Percentiles rank a stretch among this genome's conserved stretches.
Conservation (phyloP, 2,113 vertebrate genomes). For the Pteronura brasiliensis region DNA sequence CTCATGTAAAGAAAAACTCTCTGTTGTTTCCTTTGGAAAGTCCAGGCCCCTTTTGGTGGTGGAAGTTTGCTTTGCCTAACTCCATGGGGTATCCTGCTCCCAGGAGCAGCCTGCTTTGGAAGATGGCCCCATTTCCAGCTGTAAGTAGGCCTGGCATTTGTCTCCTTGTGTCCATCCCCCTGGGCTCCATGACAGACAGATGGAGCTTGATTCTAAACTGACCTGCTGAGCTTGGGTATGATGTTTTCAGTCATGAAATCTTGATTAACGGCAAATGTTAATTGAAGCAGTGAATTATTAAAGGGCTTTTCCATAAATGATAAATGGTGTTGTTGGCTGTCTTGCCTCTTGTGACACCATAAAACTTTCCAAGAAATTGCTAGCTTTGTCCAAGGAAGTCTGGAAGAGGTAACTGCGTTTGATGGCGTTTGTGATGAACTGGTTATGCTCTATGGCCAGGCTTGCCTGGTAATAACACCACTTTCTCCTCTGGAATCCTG, state of each 20-base stretch:
- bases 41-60: not conserved
- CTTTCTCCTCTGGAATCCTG: not conserved
- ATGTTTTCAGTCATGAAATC: slow-evolving; percentile 63
- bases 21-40: slow-evolving; percentile 16
- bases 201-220: slow-evolving; percentile 34
- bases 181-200: slow-evolving; percentile 28
- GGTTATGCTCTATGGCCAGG: not conserved
- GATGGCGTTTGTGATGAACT: not conserved
- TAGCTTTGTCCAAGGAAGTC: slow-evolving; percentile 20
- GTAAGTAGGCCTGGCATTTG: slow-evolving; percentile 55
- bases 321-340: slow-evolving; percentile 61
- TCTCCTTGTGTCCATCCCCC: slow-evolving; percentile 23
- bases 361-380: slow-evolving; percentile 63
- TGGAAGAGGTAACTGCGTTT: not conserved
- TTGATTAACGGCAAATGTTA: slow-evolving; percentile 79
- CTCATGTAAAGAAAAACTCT: not conserved
- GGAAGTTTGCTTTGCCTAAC: slow-evolving; percentile 20
- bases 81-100: not conserved
- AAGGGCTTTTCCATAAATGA: slow-evolving; percentile 73
- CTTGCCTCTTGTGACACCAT: slow-evolving; percentile 49
- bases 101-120: slow-evolving; percentile 24
- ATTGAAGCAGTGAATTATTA: slow-evolving; percentile 80
- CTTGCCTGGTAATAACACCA: not conserved
- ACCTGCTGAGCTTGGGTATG: slow-evolving; percentile 61
- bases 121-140: not conserved